Conservation (phyloP, 2,113 vertebrate species). For the Coracopsis vasa region DNA sequence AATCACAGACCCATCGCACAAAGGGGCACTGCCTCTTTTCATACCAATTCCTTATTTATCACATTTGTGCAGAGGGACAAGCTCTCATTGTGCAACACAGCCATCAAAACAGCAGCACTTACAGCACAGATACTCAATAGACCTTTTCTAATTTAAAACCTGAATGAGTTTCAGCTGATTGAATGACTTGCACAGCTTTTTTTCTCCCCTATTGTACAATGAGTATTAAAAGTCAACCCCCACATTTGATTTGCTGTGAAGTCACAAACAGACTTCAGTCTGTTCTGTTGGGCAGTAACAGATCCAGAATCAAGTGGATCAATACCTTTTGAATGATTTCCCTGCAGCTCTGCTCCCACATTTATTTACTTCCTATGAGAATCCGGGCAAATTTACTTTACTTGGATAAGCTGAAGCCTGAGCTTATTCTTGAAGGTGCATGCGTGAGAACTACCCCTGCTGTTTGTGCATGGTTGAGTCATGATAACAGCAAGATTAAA, state of each 20-base stretch:
- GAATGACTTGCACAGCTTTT: neutral
- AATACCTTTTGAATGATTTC: neutral
- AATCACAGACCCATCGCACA: neutral
- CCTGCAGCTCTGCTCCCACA: neutral
- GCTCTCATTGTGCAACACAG: neutral
- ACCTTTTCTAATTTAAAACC: neutral
- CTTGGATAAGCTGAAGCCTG: neutral
- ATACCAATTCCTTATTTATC: neutral
- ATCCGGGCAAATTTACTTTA: neutral
- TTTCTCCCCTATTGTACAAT: neutral
- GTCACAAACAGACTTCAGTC: neutral
- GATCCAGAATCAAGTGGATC: neutral
- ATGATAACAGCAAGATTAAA: neutral
- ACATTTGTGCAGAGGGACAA: neutral
- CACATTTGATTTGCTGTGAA: neutral
- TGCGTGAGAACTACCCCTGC: neutral
- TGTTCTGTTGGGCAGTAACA: neutral
- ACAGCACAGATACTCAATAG: neutral
- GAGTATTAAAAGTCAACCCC: neutral
- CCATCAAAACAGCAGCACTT: neutral
- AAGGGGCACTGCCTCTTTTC: neutral
- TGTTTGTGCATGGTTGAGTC: neutral
- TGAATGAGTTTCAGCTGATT: neutral
- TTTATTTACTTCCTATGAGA: slow-evolving; percentile 18
- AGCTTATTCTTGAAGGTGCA: neutral